These are phyloP conservation scores for Panthera uncia DNA, from an alignment of 2,113 vertebrate species.

Conservation along the genomic window DNA sequence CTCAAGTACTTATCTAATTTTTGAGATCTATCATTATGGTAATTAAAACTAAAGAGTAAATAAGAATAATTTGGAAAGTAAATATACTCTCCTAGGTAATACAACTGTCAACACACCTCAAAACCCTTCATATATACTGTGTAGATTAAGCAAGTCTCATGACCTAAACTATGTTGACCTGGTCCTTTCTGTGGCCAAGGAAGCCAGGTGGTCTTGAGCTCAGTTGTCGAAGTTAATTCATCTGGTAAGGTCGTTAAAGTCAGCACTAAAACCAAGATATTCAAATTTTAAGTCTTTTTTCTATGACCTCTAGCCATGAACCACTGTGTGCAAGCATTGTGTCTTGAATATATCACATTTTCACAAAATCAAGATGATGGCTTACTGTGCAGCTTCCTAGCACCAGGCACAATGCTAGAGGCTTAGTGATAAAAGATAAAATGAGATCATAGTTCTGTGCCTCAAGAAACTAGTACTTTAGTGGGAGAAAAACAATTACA, in stretches of 20 bases:
- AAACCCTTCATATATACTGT: neutral
- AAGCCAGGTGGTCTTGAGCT: neutral
- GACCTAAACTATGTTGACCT: neutral
- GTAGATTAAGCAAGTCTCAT: neutral
- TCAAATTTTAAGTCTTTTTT: neutral
- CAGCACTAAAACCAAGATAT: neutral
- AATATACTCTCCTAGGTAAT: neutral
- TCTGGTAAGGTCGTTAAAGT: neutral
- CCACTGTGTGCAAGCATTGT: neutral
- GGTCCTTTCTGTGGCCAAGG: neutral
- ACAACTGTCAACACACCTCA: neutral
- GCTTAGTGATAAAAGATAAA: neutral
- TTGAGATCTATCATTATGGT: neutral
- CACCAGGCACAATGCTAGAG: neutral
- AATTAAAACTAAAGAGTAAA: slow-evolving; percentile 2
- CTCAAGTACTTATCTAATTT: neutral
- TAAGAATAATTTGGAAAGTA: neutral
- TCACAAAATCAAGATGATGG: neutral
- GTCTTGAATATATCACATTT: neutral
- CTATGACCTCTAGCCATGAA: neutral
- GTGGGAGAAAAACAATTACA: neutral
- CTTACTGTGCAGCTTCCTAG: neutral
- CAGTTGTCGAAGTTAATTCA: neutral
- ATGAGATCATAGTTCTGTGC: neutral
- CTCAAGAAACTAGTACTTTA: neutral